Percentiles rank a stretch among this genome's conserved stretches.
These are phyloP conservation scores for Thamnophis sirtalis DNA, from an alignment of 2,113 vertebrate genomes.

Conservation along the genomic window DNA sequence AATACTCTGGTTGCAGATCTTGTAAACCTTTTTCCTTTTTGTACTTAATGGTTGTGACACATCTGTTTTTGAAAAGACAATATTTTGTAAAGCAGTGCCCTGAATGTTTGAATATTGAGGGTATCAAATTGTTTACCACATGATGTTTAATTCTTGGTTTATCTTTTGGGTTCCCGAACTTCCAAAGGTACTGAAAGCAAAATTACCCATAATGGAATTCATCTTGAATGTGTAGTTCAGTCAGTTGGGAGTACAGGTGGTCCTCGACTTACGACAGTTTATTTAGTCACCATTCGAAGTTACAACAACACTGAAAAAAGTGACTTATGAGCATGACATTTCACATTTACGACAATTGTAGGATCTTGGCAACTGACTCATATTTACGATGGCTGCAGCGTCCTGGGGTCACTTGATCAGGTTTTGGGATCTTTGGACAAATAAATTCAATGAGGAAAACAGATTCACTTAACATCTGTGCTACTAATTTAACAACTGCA, in stretches of 20 bases:
- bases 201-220: background rate
- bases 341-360: background rate
- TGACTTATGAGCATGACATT: background rate
- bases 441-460: background rate
- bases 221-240: background rate
- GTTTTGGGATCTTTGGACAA: background rate
- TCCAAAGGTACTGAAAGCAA: background rate
- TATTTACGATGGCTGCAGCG: background rate
- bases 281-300: background rate
- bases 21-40: conserved; percentile 28
- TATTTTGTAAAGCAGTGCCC: conserved; percentile 9
- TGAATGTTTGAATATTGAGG: conserved; percentile 52
- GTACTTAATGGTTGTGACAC: conserved; percentile 50
- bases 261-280: background rate
- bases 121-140: background rate
- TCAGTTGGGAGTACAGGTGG: background rate
- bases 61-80: conserved; percentile 56
- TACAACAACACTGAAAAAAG: background rate
- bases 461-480: background rate
- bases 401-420: background rate
- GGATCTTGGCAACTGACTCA: background rate
- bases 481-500: background rate
- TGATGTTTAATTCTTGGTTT: background rate
- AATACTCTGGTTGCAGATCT: background rate
- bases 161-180: background rate